Base-by-base conservation (phyloP, 2,113 vertebrate genomes). In the Brachypodius melanocephalos region DNA sequence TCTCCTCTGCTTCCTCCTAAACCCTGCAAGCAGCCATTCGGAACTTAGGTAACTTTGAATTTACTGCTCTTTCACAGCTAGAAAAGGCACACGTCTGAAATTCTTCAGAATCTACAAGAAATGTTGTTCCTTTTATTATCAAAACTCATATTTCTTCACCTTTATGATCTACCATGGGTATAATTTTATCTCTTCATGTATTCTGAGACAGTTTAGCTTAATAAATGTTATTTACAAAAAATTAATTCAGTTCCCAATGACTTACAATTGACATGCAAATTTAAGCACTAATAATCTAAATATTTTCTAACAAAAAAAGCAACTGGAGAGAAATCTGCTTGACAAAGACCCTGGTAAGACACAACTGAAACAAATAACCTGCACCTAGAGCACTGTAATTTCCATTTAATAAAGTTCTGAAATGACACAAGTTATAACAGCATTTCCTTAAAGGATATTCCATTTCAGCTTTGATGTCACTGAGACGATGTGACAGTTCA, bases 401-500 rank as follows among this genome's bases (percentile, higher is more conserved):
- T 74, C 34, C 2, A 3, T 52, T 69, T 59, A 65, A 54, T 34
- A 12, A 40, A 85, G 62, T 61, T 81, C 77, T 36, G 86, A 68
- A 76, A 51, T 0, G 1, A 82, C 14, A 88, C 36, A 65, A 76
- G 59, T 45, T 79, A 4, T 2, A 90, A 65, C 49, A 79, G 46
- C 28, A n/a, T 67, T 90, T 89, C 42, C 92, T 40, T 90, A 98
- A 99, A 99, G 99, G 99, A 99, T 99, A 99, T 99, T 99, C 99
- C 99, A 99, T 99, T 97, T 99, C 99, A 45, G 98, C 98, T 34
- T 98, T 99, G 98, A 99, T 99, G 97, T 99, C 99, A 74, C 98
- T 98, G 75, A 99, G 98, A 68, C 99, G 99, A 92, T 99, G 99
- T 67, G 99, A 99, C 91, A 99, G 98, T 96, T 99, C 99, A 88